Base-by-base conservation (phyloP, 2,888 invertebrate genomes). In the Metallyticus violacea region DNA sequence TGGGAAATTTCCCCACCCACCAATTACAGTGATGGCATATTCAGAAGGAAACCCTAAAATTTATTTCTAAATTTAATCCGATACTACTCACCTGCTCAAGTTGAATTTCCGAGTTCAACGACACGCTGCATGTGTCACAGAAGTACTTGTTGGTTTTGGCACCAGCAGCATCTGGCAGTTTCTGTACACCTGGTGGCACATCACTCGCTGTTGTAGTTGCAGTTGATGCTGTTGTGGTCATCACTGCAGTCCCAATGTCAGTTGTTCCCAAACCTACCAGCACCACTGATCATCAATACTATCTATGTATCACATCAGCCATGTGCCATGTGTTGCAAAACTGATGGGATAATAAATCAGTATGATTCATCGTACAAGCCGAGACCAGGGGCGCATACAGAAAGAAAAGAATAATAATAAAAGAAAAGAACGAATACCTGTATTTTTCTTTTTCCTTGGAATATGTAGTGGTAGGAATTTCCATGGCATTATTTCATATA, bases 21-120 rank as follows among this genome's bases (percentile, higher is more conserved):
- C n/a, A n/a, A n/a, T n/a, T n/a, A n/a, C n/a, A n/a, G n/a, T n/a
- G n/a, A n/a, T n/a, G n/a, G n/a, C n/a, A n/a, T n/a, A n/a, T n/a
- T n/a, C n/a, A n/a, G n/a, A n/a, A n/a, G n/a, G n/a, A n/a, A n/a
- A n/a, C n/a, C n/a, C n/a, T n/a, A n/a, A n/a, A n/a, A n/a, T n/a
- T n/a, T n/a, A n/a, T n/a, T n/a, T n/a, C n/a, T n/a, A n/a, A n/a
- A n/a, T n/a, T n/a, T n/a, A n/a, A n/a, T n/a, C n/a, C n/a, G n/a
- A 62, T 22, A 29, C 1, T 40, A 87, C 88, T 87, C 80, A 90
- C 90, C 89, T 88, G 92, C 89, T 92, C 92, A 7, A 93, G 90
- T 88, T 93, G 93, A 82, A 92, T 91, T 86, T 92, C 91, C 2
- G 93, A 93, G 89, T 93, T 93, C 28, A 93, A 90, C 87, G 91